Evolutionary conservation across 2,888 invertebrate species (phyloP).

Genomic region (Hypomecis punctinalis): DNA sequence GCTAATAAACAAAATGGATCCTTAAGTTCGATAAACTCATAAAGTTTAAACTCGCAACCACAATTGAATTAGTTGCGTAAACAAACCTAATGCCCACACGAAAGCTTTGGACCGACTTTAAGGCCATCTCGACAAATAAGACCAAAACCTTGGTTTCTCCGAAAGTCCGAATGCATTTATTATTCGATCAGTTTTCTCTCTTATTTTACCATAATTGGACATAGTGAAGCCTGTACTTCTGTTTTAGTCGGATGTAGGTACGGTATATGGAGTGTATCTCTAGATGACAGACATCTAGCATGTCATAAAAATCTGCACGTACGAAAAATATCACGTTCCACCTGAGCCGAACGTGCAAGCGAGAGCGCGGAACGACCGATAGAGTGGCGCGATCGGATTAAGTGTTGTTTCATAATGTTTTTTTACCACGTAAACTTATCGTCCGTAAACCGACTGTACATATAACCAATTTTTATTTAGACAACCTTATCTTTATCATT

Average conservation of each 20-base stretch:
- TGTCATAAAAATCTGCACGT: no score
- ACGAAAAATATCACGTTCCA: no score
- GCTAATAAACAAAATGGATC: neutral
- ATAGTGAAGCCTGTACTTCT: neutral
- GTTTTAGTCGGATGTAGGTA: conserved; percentile 22
- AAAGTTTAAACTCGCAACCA: conserved; percentile 2
- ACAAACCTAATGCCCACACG: conserved; percentile 18
- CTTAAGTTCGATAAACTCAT: conserved; percentile 24
- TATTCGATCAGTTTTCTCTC: conserved; percentile 35
- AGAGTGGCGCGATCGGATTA: no score
- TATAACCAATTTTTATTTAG: no score
- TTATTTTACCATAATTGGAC: conserved; percentile 18
- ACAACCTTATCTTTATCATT: no score
- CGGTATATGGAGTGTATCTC: no score
- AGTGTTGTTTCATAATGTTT: no score
- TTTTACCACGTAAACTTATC: no score
- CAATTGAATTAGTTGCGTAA: conserved; percentile 19
- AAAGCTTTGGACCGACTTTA: conserved; percentile 25
- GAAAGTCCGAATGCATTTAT: conserved; percentile 18
- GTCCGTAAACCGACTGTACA: no score
- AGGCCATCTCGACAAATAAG: conserved; percentile 27
- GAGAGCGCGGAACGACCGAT: no score
- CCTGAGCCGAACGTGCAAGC: no score
- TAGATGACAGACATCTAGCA: no score
- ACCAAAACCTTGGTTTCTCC: conserved; percentile 29